Percentiles rank a stretch among this genome's conserved stretches.
Conservation (phyloP, 1,140 invertebrate genomes). For the Periplaneta americana region DNA sequence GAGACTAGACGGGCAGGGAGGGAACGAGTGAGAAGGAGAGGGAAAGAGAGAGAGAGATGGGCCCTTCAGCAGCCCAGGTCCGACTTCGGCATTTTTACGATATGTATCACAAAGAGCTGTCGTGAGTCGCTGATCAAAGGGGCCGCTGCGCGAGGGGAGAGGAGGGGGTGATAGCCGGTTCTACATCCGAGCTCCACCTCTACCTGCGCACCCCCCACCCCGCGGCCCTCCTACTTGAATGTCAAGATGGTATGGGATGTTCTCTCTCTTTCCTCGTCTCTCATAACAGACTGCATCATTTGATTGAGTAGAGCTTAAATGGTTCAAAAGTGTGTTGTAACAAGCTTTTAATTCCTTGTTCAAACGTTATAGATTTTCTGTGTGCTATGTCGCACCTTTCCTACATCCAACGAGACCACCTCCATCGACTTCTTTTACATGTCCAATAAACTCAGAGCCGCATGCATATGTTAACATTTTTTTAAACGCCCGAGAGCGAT, state of each 20-base stretch:
- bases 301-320: not conserved
- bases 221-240: too few relatives aligned
- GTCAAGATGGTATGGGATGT: too few relatives aligned
- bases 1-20: too few relatives aligned
- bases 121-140: not conserved
- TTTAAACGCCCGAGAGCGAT: not conserved
- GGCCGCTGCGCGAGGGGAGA: not conserved
- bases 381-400: not conserved
- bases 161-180: not conserved
- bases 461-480: not conserved
- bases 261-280: not conserved
- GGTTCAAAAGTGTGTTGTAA: not conserved
- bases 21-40: too few relatives aligned
- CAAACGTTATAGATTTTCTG: too few relatives aligned
- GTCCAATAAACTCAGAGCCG: not conserved
- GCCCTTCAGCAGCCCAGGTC: not conserved
- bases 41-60: too few relatives aligned
- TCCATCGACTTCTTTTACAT: not conserved
- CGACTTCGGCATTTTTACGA: not conserved
- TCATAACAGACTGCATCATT: not conserved
- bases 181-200: not conserved
- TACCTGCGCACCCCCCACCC: not conserved
- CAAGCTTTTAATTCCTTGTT: not conserved
- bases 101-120: not conserved
- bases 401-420: not conserved